phyloP scores from a whole-genome alignment of 2,113 vertebrate genomes.

The Stigmatopora nigra region DNA sequence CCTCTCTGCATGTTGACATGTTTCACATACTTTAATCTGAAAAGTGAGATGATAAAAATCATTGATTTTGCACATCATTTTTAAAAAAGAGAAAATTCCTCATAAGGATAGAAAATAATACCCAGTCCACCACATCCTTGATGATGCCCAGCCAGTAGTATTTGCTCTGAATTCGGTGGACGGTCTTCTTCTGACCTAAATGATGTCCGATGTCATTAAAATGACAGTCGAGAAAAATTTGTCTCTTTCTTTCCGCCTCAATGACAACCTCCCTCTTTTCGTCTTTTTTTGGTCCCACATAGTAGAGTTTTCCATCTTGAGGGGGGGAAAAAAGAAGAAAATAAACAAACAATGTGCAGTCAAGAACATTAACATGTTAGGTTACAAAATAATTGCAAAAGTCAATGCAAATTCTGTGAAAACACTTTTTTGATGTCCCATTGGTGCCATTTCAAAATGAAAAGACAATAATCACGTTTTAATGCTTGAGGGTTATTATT shows the following conservation, averaged over 20 bases:
- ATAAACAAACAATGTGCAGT: not conserved
- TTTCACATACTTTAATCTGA: conserved; percentile 86
- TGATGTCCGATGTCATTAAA: conserved; percentile 82
- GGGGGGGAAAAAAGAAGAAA: too few relatives aligned
- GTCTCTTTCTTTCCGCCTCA: conserved; percentile 73
- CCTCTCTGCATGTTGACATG: conserved; percentile 79
- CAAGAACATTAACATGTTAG: not conserved
- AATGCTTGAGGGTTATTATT: not conserved
- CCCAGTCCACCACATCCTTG: conserved; percentile 90
- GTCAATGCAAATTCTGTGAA: not conserved
- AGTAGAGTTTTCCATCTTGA: conserved; percentile 78
- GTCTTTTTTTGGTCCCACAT: conserved; percentile 83
- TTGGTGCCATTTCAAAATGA: too few relatives aligned
- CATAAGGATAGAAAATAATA: conserved; percentile 35
- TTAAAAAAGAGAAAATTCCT: not conserved
- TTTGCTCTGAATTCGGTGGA: conserved; percentile 82
- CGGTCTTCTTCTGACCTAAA: conserved; percentile 86
- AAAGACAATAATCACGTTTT: not conserved
- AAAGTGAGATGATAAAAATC: conserved; percentile 2
- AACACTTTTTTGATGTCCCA: not conserved
- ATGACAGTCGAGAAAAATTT: conserved; percentile 84
- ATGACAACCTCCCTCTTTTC: conserved; percentile 87
- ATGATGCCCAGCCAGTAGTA: conserved; percentile 93
- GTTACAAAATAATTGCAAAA: not conserved
- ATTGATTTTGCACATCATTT: not conserved